A percentile compares a stretch with the other conserved stretches of the same genome.
Evolutionary conservation across 64 coral and sea anemone genomes (phyloP).

Genomic region (Montipora capricornis): DNA sequence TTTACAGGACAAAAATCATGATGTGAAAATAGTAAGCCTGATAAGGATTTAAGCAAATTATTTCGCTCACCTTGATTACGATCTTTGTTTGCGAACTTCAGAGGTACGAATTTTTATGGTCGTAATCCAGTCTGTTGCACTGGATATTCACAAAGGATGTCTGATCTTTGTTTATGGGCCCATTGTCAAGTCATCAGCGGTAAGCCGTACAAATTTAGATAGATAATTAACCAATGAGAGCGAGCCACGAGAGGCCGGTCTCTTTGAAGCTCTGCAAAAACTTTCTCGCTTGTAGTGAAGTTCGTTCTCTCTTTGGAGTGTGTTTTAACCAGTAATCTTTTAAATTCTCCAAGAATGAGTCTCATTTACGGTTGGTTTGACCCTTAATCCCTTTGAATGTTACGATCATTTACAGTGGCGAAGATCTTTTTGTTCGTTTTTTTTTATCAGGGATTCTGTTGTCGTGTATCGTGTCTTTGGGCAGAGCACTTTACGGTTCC

Average conservation of each 20-base stretch:
- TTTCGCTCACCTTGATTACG: background rate
- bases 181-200: conserved; percentile 41
- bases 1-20: background rate
- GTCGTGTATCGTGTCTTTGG: conserved; percentile 49
- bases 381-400: background rate
- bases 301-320: background rate
- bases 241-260: conserved; percentile 92
- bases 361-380: conserved; percentile 67
- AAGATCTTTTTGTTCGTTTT: conserved; percentile 11
- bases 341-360: conserved; percentile 50
- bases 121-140: background rate
- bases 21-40: background rate
- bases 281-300: conserved; percentile 4
- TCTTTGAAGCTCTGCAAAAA: conserved; percentile 75
- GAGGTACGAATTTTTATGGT: background rate
- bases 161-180: conserved; percentile 23
- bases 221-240: conserved; percentile 79
- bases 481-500: conserved; percentile 82
- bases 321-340: background rate
- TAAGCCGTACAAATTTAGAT: background rate
- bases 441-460: conserved; percentile 78
- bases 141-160: background rate
- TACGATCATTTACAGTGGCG: background rate
- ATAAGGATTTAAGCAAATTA: background rate
- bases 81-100: background rate